A percentile compares a stretch with the other conserved stretches of the same genome.
These are phyloP conservation scores for Luperina nickerlii DNA, from an alignment of 2,888 invertebrate genomes.

Conservation along the genomic window DNA sequence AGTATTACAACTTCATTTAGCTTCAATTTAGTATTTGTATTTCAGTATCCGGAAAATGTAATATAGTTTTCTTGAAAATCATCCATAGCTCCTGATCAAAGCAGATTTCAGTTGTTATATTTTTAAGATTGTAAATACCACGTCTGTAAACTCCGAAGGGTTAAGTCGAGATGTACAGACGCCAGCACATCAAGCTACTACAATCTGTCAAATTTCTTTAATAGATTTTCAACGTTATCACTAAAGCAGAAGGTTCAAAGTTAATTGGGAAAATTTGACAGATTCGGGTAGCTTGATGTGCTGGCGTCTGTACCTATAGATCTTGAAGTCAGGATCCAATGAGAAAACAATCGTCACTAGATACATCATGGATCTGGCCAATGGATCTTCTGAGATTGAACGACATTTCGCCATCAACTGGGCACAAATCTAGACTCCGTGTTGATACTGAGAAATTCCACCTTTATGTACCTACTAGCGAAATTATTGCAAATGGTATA, in stretches of 20 bases:
- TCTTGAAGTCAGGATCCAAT: no score
- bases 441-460: background rate
- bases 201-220: no score
- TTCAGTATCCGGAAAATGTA: background rate
- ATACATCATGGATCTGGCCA: no score
- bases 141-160: background rate
- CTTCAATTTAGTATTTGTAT: background rate
- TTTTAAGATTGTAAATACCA: background rate
- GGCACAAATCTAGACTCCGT: background rate
- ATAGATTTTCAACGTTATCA: no score
- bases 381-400: no score
- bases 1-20: conserved; percentile 26
- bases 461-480: background rate
- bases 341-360: no score
- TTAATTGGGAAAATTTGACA: no score
- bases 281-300: no score
- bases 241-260: no score
- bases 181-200: no score
- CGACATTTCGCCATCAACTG: background rate
- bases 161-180: background rate
- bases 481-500: background rate
- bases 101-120: background rate
- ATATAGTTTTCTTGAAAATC: background rate
- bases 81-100: background rate
- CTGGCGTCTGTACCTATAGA: no score